phyloP scores from a whole-genome alignment of 2,888 invertebrate genomes.

The Phyto melanocephala region DNA sequence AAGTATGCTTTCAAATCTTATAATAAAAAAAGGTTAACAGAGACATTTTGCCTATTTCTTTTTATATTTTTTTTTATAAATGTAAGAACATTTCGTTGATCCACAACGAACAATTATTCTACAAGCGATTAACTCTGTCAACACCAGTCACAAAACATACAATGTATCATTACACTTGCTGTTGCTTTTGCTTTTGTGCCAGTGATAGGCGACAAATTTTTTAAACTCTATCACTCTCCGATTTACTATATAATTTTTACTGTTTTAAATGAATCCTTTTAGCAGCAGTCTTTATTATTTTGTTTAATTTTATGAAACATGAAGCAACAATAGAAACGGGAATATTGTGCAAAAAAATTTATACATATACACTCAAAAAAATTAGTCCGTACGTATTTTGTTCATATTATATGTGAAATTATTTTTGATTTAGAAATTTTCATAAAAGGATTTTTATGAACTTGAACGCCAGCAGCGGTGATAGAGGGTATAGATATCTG shows the following conservation, averaged over 20 bases:
- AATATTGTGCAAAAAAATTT: neutral
- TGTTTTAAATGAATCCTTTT: constrained; percentile 40
- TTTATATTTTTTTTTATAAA: too few species aligned
- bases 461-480: too few species aligned
- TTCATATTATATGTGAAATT: too few species aligned
- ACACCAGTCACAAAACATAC: constrained; percentile 37
- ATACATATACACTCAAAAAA: constrained; percentile 39
- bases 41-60: constrained; percentile 12
- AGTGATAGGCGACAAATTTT: constrained; percentile 49
- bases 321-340: constrained; percentile 12
- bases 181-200: neutral
- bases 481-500: too few species aligned
- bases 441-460: too few species aligned
- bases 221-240: constrained; percentile 23
- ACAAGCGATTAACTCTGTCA: constrained; percentile 61
- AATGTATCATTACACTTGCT: constrained; percentile 29
- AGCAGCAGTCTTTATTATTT: constrained; percentile 56
- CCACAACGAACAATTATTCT: constrained; percentile 49
- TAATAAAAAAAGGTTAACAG: constrained; percentile 37
- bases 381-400: neutral
- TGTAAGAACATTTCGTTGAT: constrained; percentile 23
- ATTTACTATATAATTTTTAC: constrained; percentile 43
- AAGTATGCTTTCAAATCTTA: too few species aligned
- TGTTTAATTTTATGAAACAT: constrained; percentile 61
- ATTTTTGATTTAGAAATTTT: too few species aligned